Percentiles rank a stretch among this genome's conserved stretches.
Evolutionary conservation across 2,113 vertebrate species (phyloP).

Genomic region (Prunella fulvescens): DNA sequence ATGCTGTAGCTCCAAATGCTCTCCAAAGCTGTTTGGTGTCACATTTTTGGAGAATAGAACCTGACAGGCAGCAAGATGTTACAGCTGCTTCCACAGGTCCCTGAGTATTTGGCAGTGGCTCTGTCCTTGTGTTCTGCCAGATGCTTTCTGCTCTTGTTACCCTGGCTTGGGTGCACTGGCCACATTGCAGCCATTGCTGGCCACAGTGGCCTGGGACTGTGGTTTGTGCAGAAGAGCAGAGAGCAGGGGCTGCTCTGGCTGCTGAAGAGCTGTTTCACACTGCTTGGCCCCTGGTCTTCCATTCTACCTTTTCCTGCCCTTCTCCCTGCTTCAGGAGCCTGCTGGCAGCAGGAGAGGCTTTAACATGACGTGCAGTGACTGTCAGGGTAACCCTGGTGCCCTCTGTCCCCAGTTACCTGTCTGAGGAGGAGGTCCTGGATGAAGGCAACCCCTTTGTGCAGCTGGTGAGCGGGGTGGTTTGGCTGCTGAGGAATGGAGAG

Average conservation of each 20-base stretch:
- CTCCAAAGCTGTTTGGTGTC: background rate
- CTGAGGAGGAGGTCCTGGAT: slow-evolving; percentile 85
- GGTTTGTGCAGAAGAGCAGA: background rate
- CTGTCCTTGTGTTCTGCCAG: background rate
- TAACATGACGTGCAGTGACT: accelerated
- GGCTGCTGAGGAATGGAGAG: slow-evolving; percentile 86
- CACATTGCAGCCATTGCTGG: background rate
- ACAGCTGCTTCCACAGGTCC: background rate
- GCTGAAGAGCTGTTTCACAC: background rate
- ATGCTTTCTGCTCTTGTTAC: background rate
- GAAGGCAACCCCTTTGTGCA: slow-evolving; percentile 88
- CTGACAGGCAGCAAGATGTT: background rate
- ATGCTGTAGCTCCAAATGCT: background rate
- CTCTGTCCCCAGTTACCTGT: slow-evolving; percentile 83
- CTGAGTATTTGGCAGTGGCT: background rate
- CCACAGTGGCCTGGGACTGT: background rate
- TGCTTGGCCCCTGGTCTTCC: background rate
- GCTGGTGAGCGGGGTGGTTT: slow-evolving; percentile 90
- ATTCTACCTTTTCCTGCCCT: background rate
- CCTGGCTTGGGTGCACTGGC: background rate
- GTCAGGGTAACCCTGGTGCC: background rate
- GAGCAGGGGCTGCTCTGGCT: background rate
- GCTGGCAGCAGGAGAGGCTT: background rate
- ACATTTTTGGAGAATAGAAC: background rate
- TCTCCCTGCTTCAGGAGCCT: background rate